These are phyloP conservation scores for Tineola bisselliella DNA, from an alignment of 2,888 invertebrate species.

Conservation along the genomic window DNA sequence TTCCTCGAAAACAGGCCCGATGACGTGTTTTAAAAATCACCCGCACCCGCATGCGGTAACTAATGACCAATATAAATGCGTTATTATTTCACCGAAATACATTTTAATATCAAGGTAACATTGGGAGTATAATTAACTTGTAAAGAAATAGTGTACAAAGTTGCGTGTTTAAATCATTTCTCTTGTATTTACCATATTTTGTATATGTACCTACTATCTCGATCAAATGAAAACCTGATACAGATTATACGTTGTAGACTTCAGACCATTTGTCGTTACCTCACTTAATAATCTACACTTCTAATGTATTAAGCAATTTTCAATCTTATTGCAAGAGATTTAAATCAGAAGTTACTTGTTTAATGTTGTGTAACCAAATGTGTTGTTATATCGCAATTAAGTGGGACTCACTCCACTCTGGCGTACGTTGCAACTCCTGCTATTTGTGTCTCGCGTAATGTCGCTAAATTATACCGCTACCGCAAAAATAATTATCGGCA, in stretches of 20 bases:
- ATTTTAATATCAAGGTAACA: background rate
- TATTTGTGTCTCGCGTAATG: conserved; percentile 52
- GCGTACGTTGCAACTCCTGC: conserved; percentile 41
- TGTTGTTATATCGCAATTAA: conserved; percentile 24
- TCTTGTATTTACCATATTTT: background rate
- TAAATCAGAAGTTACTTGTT: background rate
- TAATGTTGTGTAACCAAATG: background rate
- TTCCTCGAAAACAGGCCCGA: no score
- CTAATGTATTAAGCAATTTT: background rate
- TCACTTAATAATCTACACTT: conserved; percentile 12
- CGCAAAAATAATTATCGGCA: conserved; percentile 37
- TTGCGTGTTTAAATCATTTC: background rate
- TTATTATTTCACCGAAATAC: background rate
- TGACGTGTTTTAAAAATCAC: no score
- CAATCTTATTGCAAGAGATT: background rate
- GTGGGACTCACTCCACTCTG: conserved; percentile 26
- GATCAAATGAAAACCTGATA: conserved; percentile 35
- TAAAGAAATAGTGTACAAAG: background rate
- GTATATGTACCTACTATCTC: background rate
- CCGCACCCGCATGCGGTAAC: no score
- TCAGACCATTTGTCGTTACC: conserved; percentile 49
- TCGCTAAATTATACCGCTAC: conserved; percentile 48
- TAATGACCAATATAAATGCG: background rate
- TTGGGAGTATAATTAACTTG: background rate
- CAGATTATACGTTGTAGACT: conserved; percentile 43